These are phyloP conservation scores for Unio pictorum DNA, from an alignment of 2,888 invertebrate species.

Conservation along the genomic window DNA sequence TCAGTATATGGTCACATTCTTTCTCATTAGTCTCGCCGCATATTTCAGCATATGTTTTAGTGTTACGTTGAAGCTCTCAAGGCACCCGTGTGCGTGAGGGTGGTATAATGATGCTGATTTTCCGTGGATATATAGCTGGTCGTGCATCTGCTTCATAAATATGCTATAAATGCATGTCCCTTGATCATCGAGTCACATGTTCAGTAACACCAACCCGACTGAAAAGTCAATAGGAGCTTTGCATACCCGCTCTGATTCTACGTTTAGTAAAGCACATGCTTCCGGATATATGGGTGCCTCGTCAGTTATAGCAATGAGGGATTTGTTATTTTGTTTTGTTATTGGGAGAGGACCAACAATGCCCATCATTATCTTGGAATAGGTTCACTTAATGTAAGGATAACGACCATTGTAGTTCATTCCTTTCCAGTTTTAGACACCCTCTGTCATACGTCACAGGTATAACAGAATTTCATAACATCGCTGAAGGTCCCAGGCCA, in stretches of 20 bases:
- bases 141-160: slow-evolving; percentile 7
- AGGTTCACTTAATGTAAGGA: neutral
- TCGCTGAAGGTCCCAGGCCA: too few relatives aligned
- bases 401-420: neutral
- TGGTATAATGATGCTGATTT: slow-evolving; percentile 1
- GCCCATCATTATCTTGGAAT: neutral
- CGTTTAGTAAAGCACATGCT: neutral
- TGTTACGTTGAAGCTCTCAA: slow-evolving; percentile 36
- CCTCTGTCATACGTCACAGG: too few relatives aligned
- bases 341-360: neutral
- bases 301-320: neutral
- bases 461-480: too few relatives aligned
- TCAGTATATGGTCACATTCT: slow-evolving; percentile 28
- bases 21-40: slow-evolving; percentile 5
- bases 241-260: slow-evolving; percentile 5
- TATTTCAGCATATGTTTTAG: slow-evolving; percentile 34
- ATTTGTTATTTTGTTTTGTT: neutral
- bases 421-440: too few relatives aligned
- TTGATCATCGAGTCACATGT: neutral
- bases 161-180: slow-evolving; percentile 4
- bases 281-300: slow-evolving; percentile 1
- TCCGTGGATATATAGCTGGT: neutral
- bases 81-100: slow-evolving; percentile 19
- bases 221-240: slow-evolving; percentile 4
- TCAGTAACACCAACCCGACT: slow-evolving; percentile 1